Evolutionary conservation across 2,797 vertebrate genomes (phyloP), one percentile per base, ranked within the genome.

Genomic region (Enteromius argenteus): DNA sequence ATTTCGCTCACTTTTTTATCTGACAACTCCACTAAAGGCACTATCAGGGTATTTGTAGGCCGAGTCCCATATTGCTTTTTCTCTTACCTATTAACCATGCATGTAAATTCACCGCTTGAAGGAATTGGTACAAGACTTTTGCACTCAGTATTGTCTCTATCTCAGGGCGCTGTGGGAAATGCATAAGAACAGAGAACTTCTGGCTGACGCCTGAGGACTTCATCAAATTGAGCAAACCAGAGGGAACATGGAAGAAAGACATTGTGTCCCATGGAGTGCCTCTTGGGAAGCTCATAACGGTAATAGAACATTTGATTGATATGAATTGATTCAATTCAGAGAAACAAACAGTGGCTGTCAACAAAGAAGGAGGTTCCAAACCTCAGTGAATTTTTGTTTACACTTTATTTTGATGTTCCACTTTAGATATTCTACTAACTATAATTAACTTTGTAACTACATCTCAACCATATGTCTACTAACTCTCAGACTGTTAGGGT

Each of bases 121-220:
- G 5, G 27, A 2, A 51, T 27, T 51, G 44, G 27, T 21, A 21
- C 9, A 19, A 51, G 17, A 51, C 9, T 51, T 21, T 35, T 9
- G 9, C 56, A 21, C 37, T 30, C 23, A 32, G 23, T 64, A 0
- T 44, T 74, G 58, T 44, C 11, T 58, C 62, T 68, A n/a, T 67
- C 14, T 42, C 86, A 94, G 94, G 91, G 23, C 86, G 13, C 3
- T 3, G 46, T 83, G 92, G 93, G 60, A 93, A 90, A 78, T 90
- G 93, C 79, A 92, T 95, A 73, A 92, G 94, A 8, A 95, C 92
- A 0, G 86, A 92, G 75, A 69, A 32, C 0, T 72, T 35, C n/a
- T 95, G 94, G 94, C 44, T 93, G 87, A 94, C 30, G 19, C 94
- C 94, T 0, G n/a, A 4, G 30, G 90, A 94, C 32, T 95, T 95